Evolutionary conservation across 2,113 vertebrate genomes (phyloP).

Genomic region (Brevimyrus niger): DNA sequence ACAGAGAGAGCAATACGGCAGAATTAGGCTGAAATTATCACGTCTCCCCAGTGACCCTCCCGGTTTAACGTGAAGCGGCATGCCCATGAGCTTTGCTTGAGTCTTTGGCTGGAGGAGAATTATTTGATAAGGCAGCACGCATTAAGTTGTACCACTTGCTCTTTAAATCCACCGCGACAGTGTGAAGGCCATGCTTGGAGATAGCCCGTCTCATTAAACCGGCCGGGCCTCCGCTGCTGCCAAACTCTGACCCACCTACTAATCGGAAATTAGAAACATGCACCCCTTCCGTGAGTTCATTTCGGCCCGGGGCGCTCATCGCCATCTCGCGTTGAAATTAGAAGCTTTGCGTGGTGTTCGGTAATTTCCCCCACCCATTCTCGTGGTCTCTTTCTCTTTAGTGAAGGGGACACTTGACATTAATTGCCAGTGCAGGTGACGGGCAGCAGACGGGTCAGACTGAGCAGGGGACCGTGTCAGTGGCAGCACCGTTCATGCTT

Average conservation of each 20-base stretch:
- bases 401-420: not conserved
- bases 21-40: slow-evolving; percentile 18
- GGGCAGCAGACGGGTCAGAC: not conserved
- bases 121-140: slow-evolving; percentile 30
- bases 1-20: not conserved
- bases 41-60: slow-evolving; percentile 15
- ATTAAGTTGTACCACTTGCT: slow-evolving; percentile 33
- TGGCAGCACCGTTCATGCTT: not conserved
- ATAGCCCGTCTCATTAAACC: slow-evolving; percentile 33
- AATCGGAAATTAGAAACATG: slow-evolving; percentile 30
- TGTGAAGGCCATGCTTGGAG: slow-evolving; percentile 19
- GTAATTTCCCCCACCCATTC: not conserved
- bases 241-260: slow-evolving; percentile 31
- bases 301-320: slow-evolving; percentile 6
- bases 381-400: not conserved
- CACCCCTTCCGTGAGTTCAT: slow-evolving; percentile 24
- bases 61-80: slow-evolving; percentile 21
- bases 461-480: not conserved
- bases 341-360: not conserved
- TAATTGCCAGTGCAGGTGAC: not conserved
- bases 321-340: slow-evolving; percentile 1
- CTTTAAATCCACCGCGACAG: slow-evolving; percentile 20
- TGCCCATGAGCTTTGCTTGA: slow-evolving; percentile 24
- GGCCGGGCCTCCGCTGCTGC: slow-evolving; percentile 29
- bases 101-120: slow-evolving; percentile 28